Evolutionary conservation across 2,113 vertebrate genomes (phyloP).

Genomic region (Poeciliopsis turrubarensis): DNA sequence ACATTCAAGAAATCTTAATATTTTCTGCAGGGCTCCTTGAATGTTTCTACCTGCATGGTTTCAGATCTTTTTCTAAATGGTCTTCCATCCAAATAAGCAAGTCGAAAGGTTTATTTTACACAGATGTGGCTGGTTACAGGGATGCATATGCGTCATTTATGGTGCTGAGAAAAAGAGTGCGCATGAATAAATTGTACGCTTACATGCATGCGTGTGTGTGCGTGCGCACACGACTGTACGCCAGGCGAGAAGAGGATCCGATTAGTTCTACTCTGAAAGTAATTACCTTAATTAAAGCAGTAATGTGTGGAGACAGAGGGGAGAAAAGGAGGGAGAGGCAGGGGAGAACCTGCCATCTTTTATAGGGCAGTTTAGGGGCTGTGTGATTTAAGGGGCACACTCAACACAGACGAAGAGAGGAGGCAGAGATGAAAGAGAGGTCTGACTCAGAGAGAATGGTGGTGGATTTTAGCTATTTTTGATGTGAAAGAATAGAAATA

Average conservation of each 20-base stretch:
- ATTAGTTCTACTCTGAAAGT: constrained; percentile 85
- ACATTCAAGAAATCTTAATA: not conserved
- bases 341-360: constrained; percentile 74
- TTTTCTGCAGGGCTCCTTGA: not conserved
- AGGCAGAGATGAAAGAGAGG: constrained; percentile 35
- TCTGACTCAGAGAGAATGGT: constrained; percentile 32
- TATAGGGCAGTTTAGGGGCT: constrained; percentile 78
- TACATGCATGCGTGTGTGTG: constrained; percentile 14
- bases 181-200: constrained; percentile 30
- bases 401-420: constrained; percentile 34
- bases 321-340: constrained; percentile 42
- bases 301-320: constrained; percentile 77
- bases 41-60: too few relatives aligned
- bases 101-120: constrained; percentile 63
- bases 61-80: too few relatives aligned
- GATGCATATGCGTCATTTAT: constrained; percentile 59
- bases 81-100: constrained; percentile 32
- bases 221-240: constrained; percentile 18
- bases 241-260: constrained; percentile 74
- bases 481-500: constrained; percentile 36
- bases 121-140: constrained; percentile 32
- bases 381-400: constrained; percentile 78
- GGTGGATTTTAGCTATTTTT: constrained; percentile 40
- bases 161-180: constrained; percentile 34
- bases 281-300: constrained; percentile 87